Evolutionary conservation across 2,797 vertebrate genomes (phyloP), one percentile per base, ranked within the genome.

Genomic region (Cossypha dichroa): DNA sequence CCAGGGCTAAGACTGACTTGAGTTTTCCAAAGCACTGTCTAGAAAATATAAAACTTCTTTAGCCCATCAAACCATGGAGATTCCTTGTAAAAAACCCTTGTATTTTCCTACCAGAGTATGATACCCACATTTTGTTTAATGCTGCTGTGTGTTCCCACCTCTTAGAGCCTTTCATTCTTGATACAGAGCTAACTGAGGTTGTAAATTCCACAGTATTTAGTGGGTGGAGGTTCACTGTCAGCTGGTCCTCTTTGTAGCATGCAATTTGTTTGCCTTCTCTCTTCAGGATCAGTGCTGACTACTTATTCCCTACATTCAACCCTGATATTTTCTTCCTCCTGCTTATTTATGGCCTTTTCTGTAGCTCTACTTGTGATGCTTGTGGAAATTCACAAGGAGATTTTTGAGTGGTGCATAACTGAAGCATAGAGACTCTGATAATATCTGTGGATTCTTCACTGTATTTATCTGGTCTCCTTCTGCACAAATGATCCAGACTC

Each of bases 401-500:
- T 62, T 85, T 79, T 85, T 45, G 60, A 14, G 23, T 18, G 18
- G 22, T 0, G 0, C n/a, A 2, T 4, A 60, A 49, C 15, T 7
- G 25, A 64, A 46, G 25, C 4, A 2, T 9, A 52, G 81, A 33
- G 81, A 33, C 11, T 54, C 29, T 52, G 9, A 4, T 7, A 3
- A 4, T 2, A 5, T 3, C 3, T 43, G 7, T 31, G 9, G n/a
- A 13, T 69, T 8, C 34, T 38, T 62, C 20, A 5, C 10, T 69
- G 9, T 33, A 4, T 69, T 62, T 54, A 29, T 34, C 41, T 43
- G 7, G 3, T 58, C 14, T 87, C 26, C 70, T 64, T 58, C 34
- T 51, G 21, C 29, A 25, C 48, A 7, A 59, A 14, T 6, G 29
- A 13, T 23, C 29, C 29, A 54, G 20, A 5, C 4, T 34, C 3